Conservation (phyloP, 1,140 invertebrate genomes). For the Lasaia peninsularis region DNA sequence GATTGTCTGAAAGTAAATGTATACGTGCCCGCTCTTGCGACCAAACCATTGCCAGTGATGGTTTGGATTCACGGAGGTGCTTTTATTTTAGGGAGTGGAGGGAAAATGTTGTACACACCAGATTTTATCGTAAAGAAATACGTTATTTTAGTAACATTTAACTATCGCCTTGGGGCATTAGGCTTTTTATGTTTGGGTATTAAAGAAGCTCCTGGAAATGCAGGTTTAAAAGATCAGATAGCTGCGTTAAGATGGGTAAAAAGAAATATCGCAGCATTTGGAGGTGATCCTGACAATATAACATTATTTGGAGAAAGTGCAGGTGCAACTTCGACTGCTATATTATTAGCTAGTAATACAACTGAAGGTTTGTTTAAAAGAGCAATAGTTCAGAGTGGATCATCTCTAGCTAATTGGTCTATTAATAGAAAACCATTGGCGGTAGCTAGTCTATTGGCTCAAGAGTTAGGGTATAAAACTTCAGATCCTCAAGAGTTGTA, state of each 20-base stretch:
- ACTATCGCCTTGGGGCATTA: constrained; percentile 81
- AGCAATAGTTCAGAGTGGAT: constrained; percentile 82
- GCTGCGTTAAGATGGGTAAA: constrained; percentile 79
- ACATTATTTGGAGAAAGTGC: constrained; percentile 71
- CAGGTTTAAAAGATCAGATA: constrained; percentile 79
- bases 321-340: constrained; percentile 56
- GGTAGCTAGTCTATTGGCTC: constrained; percentile 51
- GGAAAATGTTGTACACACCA: constrained; percentile 76
- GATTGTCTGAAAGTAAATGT: constrained; percentile 65
- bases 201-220: constrained; percentile 78
- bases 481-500: constrained; percentile 52
- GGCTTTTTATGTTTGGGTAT: constrained; percentile 82
- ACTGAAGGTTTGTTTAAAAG: constrained; percentile 58
- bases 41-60: constrained; percentile 77
- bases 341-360: constrained; percentile 53
- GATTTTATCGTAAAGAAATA: constrained; percentile 82
- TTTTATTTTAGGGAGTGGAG: constrained; percentile 78
- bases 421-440: constrained; percentile 55
- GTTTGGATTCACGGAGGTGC: constrained; percentile 82
- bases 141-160: constrained; percentile 83
- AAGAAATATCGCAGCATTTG: constrained; percentile 77
- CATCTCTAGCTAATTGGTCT: constrained; percentile 81
- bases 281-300: constrained; percentile 68
- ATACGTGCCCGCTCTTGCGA: constrained; percentile 48
- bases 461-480: constrained; percentile 45